Conservation (phyloP, 2,113 vertebrate genomes). For the Synodontis membranacea region DNA sequence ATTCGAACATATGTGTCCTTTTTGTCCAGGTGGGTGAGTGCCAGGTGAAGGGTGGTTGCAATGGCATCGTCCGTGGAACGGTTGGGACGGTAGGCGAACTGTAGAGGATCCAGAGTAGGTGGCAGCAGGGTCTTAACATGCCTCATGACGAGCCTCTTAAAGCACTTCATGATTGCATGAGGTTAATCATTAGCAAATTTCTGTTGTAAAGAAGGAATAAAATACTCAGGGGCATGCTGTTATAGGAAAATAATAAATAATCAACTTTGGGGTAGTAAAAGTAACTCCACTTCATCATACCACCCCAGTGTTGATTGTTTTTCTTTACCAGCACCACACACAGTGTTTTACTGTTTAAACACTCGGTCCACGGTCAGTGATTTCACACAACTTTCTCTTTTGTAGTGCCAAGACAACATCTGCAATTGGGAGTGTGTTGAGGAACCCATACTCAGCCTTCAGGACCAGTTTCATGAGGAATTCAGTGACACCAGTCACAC, state of each 20-base stretch:
- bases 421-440: neutral
- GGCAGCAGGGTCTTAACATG: too few species aligned
- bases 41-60: too few species aligned
- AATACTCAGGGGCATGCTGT: neutral
- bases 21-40: too few species aligned
- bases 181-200: neutral
- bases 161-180: too few species aligned
- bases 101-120: too few species aligned
- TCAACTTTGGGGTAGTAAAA: neutral
- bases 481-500: neutral
- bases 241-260: neutral
- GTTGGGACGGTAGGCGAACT: too few species aligned
- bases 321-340: neutral
- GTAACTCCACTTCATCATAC: neutral
- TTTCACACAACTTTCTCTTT: neutral
- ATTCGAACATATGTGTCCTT: too few species aligned
- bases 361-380: neutral
- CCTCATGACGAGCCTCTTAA: too few species aligned
- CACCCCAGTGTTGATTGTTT: neutral
- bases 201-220: neutral
- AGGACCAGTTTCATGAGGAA: fast-evolving
- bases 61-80: too few species aligned
- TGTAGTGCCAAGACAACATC: neutral
- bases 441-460: neutral
- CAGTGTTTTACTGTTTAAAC: neutral